Evolutionary conservation across 2,888 invertebrate species (phyloP).

Genomic region (Epistrophe grossulariae): DNA sequence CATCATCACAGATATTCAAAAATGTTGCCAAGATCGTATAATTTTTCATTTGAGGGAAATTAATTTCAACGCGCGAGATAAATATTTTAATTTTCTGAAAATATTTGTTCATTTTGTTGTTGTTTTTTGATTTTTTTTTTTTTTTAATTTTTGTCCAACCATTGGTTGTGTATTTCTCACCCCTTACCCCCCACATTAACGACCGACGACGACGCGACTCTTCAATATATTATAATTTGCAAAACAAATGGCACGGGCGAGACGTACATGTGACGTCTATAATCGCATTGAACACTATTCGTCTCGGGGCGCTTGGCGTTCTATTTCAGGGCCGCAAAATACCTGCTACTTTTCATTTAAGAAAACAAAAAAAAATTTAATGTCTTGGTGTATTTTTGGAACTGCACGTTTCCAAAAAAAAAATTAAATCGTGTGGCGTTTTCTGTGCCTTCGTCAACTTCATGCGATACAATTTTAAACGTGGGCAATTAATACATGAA

Average conservation of each 20-base stretch:
- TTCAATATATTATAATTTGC: background rate
- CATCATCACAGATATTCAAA: slow-evolving; percentile 47
- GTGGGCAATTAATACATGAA: slow-evolving; percentile 64
- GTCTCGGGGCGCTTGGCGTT: slow-evolving; percentile 70
- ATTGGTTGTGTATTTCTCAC: background rate
- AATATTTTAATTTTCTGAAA: slow-evolving; percentile 68
- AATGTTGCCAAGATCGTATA: slow-evolving; percentile 71
- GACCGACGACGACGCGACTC: background rate
- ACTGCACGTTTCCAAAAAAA: slow-evolving; percentile 58
- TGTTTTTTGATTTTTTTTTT: no score
- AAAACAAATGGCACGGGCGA: slow-evolving; percentile 34
- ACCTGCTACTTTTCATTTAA: slow-evolving; percentile 27
- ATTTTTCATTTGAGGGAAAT: slow-evolving; percentile 54
- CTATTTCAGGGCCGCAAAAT: slow-evolving; percentile 55
- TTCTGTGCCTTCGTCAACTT: slow-evolving; percentile 29
- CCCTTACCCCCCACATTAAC: background rate
- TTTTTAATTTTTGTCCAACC: slow-evolving; percentile 12
- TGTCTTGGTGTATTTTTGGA: slow-evolving; percentile 66
- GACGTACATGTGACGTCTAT: slow-evolving; percentile 62
- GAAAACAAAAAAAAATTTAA: slow-evolving; percentile 16
- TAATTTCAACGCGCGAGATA: slow-evolving; percentile 62
- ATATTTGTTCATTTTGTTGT: slow-evolving; percentile 20
- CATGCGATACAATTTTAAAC: slow-evolving; percentile 52
- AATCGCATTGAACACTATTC: slow-evolving; percentile 61
- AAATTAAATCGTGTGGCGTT: slow-evolving; percentile 44